Evolutionary conservation across 2,888 invertebrate genomes (phyloP), one percentile per base, ranked within the genome.

Genomic region (Acanthosoma haemorrhoidale): DNA sequence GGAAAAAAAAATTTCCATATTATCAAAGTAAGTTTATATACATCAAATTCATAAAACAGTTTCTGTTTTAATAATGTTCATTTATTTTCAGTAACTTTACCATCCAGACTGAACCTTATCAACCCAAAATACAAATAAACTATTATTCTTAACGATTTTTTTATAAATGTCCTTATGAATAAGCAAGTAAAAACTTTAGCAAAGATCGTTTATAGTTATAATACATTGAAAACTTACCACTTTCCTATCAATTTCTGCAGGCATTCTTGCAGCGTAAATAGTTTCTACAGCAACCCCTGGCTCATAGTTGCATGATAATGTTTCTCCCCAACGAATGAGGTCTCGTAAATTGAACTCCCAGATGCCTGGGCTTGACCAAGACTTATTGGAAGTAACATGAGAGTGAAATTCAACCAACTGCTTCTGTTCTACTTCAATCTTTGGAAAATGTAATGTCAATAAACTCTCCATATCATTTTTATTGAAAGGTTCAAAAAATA

Each of bases 321-420:
- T 85, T 76, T 95, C 89, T 78, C 94, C 94, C 96, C 96, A 98
- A 75, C 98, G 86, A 71, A 90, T 87, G 75, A 99, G 84, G 79
- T 99, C 99, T 76, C 99, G 85, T 59, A 99, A 83, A 82, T 99
- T 99, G 82, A 97, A 94, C 81, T 99, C 98, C 90, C 94, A 98
- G 0, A 97, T 97, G 0, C 91, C 88, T 75, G 87, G 86, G 0
- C 91, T 96, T 85, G 92, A 94, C 43, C 43, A 67, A 3, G 21
- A 94, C 81, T 99, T 96, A 77, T 83, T 85, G 1, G 79, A 78
- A 72, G 86, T 84, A 25, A 51, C 29, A 6, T 51, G 13, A 51
- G 25, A 25, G 75, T 94, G 94, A 77, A 96, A 95, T 57, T 83
- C 79, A 0, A 96, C 88, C 84, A 97, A 91, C 75, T 84, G 85